These are phyloP conservation scores for Sclerurus mexicanus DNA, from an alignment of 2,113 vertebrate genomes.

Conservation along the genomic window DNA sequence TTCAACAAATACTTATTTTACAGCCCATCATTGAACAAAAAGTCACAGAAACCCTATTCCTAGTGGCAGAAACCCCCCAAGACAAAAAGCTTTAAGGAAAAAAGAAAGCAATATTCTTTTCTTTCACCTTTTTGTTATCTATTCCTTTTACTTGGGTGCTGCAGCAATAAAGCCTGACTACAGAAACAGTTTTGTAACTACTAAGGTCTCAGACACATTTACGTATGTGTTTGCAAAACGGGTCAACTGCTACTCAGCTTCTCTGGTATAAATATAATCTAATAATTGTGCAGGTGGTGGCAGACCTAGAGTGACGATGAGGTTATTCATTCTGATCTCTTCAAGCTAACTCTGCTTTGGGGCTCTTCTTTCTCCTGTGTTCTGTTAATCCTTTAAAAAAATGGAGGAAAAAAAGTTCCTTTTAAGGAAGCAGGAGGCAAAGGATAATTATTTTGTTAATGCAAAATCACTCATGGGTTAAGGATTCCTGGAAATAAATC, in stretches of 20 bases:
- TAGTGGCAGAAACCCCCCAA: not conserved
- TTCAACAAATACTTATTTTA: not conserved
- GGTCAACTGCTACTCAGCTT: not conserved
- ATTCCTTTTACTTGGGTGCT: not conserved
- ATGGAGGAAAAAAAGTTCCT: not conserved
- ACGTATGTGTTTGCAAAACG: not conserved
- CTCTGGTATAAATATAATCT: rapidly evolving
- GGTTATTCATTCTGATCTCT: not conserved
- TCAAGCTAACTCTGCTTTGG: not conserved
- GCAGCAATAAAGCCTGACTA: not conserved
- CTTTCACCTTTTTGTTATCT: not conserved
- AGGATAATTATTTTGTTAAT: not conserved
- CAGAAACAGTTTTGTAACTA: not conserved
- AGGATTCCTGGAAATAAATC: not conserved
- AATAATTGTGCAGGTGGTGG: not conserved
- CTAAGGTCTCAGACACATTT: not conserved
- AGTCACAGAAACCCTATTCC: not conserved
- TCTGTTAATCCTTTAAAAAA: not conserved
- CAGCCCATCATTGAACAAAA: not conserved
- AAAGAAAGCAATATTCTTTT: not conserved
- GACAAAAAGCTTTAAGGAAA: not conserved
- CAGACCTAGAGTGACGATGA: not conserved
- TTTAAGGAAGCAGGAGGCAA: not conserved
- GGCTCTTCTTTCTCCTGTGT: not conserved
- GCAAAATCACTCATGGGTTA: not conserved